Evolutionary conservation across 2,797 vertebrate species (phyloP).

Genomic region (Emydoidea blandingii): DNA sequence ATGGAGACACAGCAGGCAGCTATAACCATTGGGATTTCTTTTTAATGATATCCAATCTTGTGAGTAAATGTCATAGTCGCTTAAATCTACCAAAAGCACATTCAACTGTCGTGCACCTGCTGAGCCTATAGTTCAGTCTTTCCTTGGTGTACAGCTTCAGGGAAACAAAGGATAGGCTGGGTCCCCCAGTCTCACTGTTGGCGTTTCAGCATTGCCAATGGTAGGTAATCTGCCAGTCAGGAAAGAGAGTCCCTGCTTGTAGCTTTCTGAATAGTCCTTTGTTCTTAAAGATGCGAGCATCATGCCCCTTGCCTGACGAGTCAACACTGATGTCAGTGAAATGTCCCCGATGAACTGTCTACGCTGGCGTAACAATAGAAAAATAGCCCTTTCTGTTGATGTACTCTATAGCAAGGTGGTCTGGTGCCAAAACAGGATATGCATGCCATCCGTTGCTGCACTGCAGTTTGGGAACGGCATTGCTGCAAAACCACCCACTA

Average conservation of each 20-base stretch:
- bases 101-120: neutral
- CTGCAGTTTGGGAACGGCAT: neutral
- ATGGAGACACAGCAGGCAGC: neutral
- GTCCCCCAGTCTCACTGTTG: neutral
- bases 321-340: neutral
- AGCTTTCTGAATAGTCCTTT: neutral
- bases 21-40: neutral
- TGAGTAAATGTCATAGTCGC: neutral
- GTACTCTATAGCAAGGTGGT: neutral
- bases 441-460: neutral
- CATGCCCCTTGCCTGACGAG: neutral
- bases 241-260: neutral
- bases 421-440: neutral
- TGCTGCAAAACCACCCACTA: neutral
- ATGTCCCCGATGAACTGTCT: neutral
- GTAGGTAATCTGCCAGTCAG: neutral
- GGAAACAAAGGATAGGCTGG: neutral
- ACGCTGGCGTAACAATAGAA: neutral
- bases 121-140: neutral
- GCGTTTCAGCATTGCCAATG: neutral
- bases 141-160: neutral
- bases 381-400: neutral
- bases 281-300: neutral
- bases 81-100: neutral
- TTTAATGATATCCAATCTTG: neutral